phyloP scores from a whole-genome alignment of 2,888 invertebrate genomes.

The Helicoverpa assulta region DNA sequence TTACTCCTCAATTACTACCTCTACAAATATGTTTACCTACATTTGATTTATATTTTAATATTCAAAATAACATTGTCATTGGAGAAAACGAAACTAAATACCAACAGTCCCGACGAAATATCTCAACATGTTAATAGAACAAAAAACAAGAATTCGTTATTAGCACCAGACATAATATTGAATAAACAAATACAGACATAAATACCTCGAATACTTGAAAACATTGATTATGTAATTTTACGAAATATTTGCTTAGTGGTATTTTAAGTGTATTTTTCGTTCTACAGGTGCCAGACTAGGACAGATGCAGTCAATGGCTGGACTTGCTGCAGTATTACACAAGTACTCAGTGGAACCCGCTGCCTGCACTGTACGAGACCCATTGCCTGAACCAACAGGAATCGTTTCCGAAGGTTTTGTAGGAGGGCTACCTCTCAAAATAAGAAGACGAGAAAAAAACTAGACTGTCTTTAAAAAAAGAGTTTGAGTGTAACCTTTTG shows the following conservation, averaged over 20 bases:
- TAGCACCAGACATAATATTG: not conserved
- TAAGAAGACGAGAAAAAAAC: slow-evolving; percentile 65
- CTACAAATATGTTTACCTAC: not conserved
- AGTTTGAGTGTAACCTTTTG: not conserved
- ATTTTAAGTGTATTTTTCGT: not conserved
- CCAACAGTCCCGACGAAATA: too few species aligned
- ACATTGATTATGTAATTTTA: too few species aligned
- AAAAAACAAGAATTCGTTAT: not conserved
- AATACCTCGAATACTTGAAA: not conserved
- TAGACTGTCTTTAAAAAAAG: slow-evolving; percentile 3
- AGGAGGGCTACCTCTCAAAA: slow-evolving; percentile 76
- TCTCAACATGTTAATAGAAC: too few species aligned
- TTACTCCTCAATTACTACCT: slow-evolving; percentile 16
- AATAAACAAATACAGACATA: not conserved
- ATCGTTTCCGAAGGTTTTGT: slow-evolving; percentile 78
- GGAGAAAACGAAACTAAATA: too few species aligned
- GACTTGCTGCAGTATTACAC: slow-evolving; percentile 76
- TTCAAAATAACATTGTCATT: too few species aligned
- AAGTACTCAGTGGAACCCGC: slow-evolving; percentile 79
- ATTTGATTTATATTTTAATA: not conserved
- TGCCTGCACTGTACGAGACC: slow-evolving; percentile 69
- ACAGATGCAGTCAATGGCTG: slow-evolving; percentile 84
- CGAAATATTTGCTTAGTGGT: too few species aligned
- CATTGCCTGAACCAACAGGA: slow-evolving; percentile 76
- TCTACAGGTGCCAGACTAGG: slow-evolving; percentile 82